Conservation (phyloP, 2,888 invertebrate genomes). For the Metopia argyrocephala region DNA sequence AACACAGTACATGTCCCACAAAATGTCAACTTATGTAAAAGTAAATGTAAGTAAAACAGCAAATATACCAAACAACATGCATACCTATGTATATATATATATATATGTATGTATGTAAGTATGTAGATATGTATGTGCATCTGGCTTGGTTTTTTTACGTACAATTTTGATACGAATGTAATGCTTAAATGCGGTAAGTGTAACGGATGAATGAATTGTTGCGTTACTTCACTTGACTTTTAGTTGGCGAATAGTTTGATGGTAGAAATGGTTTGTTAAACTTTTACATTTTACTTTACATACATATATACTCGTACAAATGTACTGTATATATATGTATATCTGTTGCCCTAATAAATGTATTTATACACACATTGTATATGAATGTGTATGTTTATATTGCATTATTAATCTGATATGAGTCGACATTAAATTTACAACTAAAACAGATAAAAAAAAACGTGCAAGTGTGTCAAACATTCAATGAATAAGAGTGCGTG, state of each 20-base stretch:
- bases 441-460: constrained; percentile 8
- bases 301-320: not conserved
- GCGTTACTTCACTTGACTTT: constrained; percentile 11
- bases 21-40: constrained; percentile 14
- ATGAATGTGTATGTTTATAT: not conserved
- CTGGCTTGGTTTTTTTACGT: too few species aligned
- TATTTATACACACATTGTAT: not conserved
- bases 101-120: not conserved
- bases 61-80: not conserved
- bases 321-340: not conserved
- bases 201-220: constrained; percentile 19
- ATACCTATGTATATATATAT: too few species aligned
- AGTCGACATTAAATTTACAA: constrained; percentile 38
- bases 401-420: constrained; percentile 25
- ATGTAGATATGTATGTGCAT: too few species aligned
- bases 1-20: constrained; percentile 4
- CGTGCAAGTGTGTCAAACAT: not conserved
- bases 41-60: not conserved
- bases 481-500: not conserved
- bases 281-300: not conserved
- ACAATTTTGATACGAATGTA: too few species aligned
- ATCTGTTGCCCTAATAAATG: not conserved
- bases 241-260: not conserved
- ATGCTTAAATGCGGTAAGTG: not conserved
- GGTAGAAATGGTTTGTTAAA: constrained; percentile 23